Evolutionary conservation across 2,888 invertebrate species (phyloP), one percentile per base, ranked within the genome.

Genomic region (Lepidonotus clava): DNA sequence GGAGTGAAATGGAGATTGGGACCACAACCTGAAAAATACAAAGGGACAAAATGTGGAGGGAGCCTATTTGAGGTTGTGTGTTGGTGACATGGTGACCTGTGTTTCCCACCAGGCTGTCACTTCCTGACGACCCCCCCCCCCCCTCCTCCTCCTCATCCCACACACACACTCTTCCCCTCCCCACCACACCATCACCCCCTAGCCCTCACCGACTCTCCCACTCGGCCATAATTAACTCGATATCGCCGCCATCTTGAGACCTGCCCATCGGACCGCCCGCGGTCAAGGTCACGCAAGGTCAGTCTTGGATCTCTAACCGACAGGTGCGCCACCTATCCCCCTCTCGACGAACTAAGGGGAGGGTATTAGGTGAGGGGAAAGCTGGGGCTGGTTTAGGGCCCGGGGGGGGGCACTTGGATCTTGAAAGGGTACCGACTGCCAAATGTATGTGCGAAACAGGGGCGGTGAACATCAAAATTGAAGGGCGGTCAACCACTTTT

Each of bases 221-320:
- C 71, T 71, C 24, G 4, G 38, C 36, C 71, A 36, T 71, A 71
- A 71, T 71, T 71, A 71, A 71, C 71, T 71, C 38, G 71, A 71
- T 71, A 71, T 71, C 71, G 18, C 36, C 34, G 71, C 36, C 71
- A 71, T 71, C 71, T 71, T 71, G 71, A 71, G 71, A 24, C 71
- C 71, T 71, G 71, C 71, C 36, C 71, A 2, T 38, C 71, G 2
- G 71, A 38, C 71, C 38, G 71, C 71, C 71, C 71, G 6, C 36
- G 71, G 38, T 71, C 38, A 38, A 71, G 71, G 71, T 71, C 71
- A 71, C 71, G 38, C 36, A 0, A n/a, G 71, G 71, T 71, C 71
- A 71, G 21, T 11, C 71, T 71, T 38, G 71, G 71, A 71, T 71
- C 71, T 66, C 71, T 38, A 34, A n/a, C 71, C 71, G 71, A 71